A percentile compares a stretch with the other conserved stretches of the same genome.
Conservation (phyloP, 2,113 vertebrate genomes). For the Etia nguti region DNA sequence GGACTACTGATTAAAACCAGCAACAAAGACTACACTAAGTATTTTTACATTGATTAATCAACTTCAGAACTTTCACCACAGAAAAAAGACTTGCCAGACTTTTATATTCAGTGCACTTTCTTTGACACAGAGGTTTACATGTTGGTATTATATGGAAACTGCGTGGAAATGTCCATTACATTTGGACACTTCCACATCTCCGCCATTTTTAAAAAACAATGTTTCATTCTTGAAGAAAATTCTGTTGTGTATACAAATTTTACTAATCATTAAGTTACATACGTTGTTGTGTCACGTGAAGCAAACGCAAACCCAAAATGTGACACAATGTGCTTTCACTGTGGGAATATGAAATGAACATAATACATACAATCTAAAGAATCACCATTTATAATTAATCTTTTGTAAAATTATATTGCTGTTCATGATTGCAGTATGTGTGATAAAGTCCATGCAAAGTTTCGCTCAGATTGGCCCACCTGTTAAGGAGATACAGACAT, state of each 20-base stretch:
- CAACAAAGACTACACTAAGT: neutral
- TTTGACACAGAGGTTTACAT: neutral
- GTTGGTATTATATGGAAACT: neutral
- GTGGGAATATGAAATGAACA: neutral
- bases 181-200: accelerated
- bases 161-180: neutral
- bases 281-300: neutral
- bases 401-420: neutral
- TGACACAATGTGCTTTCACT: neutral
- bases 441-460: neutral
- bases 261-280: neutral
- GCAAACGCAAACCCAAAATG: neutral
- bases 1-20: neutral
- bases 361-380: neutral
- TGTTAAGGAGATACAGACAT: neutral
- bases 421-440: accelerated
- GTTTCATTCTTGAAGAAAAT: neutral
- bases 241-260: neutral
- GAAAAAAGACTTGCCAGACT: neutral
- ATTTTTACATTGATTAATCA: neutral
- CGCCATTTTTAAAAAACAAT: accelerated
- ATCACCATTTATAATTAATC: neutral
- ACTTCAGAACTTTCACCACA: neutral
- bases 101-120: neutral
- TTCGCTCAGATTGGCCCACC: neutral